Evolutionary conservation across 1,140 invertebrate species (phyloP).

Genomic region (Dryas iulia): DNA sequence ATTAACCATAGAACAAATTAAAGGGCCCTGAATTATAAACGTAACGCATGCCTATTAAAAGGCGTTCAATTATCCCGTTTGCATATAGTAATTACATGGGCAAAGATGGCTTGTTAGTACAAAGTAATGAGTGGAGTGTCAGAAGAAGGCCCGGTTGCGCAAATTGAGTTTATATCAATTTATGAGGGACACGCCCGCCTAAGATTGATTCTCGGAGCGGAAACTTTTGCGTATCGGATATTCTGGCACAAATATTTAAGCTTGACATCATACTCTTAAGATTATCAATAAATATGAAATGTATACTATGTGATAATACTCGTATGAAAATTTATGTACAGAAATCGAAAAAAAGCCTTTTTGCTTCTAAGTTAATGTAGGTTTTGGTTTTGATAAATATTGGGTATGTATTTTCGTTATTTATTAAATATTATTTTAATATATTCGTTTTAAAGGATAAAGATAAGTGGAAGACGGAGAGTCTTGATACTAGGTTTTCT

Average conservation of each 20-base stretch:
- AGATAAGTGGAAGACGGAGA: too few relatives aligned
- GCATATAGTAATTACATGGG: slow-evolving; percentile 7
- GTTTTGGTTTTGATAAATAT: not conserved
- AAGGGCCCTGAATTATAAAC: not conserved
- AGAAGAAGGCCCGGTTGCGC: slow-evolving; percentile 31
- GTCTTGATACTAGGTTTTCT: too few relatives aligned
- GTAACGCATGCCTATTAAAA: not conserved
- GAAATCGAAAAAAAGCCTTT: not conserved
- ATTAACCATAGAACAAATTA: not conserved
- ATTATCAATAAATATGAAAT: not conserved
- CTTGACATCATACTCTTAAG: not conserved
- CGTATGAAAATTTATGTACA: not conserved
- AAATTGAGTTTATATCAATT: slow-evolving; percentile 73
- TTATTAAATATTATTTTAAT: too few relatives aligned
- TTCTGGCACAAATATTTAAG: slow-evolving; percentile 15
- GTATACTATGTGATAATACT: too few relatives aligned
- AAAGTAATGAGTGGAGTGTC: slow-evolving; percentile 22
- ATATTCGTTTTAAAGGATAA: too few relatives aligned
- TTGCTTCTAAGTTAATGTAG: not conserved
- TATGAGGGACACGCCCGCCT: slow-evolving; percentile 35
- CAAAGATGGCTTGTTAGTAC: slow-evolving; percentile 16
- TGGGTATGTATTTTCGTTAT: too few relatives aligned
- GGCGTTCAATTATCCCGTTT: not conserved
- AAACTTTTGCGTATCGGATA: slow-evolving; percentile 24
- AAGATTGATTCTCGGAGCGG: slow-evolving; percentile 48